Conservation (phyloP, 1,140 invertebrate species). For the Zaprionus lachaisei region DNA sequence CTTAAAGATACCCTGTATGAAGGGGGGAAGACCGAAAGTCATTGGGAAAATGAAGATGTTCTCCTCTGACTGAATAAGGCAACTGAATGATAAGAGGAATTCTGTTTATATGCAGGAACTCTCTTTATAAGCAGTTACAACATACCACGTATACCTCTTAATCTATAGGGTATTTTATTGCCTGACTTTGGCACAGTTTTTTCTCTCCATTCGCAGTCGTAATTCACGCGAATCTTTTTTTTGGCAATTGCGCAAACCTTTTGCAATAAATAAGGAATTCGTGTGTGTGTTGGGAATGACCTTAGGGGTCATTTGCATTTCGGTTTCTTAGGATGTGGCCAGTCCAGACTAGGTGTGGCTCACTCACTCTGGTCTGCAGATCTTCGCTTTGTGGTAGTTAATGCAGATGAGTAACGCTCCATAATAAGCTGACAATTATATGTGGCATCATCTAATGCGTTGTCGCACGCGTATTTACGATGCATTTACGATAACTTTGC, state of each 20-base stretch:
- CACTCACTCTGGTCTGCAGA: neutral
- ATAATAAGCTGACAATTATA: conserved; percentile 31
- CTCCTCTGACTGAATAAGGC: neutral
- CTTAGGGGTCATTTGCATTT: conserved; percentile 27
- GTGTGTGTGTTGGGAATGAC: conserved; percentile 14
- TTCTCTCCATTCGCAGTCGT: neutral
- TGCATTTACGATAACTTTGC: conserved; percentile 50
- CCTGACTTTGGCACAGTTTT: conserved; percentile 26
- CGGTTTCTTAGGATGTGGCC: conserved; percentile 8
- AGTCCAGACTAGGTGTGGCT: conserved; percentile 16
- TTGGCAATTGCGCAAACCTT: conserved; percentile 31
- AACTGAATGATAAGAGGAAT: no score
- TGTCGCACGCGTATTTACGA: conserved; percentile 36
- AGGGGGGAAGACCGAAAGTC: neutral
- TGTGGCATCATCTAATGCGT: conserved; percentile 40
- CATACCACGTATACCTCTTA: no score
- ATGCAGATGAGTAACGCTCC: conserved; percentile 33
- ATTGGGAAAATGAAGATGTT: neutral
- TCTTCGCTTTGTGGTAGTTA: neutral
- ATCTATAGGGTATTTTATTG: conserved; percentile 9
- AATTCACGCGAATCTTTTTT: conserved; percentile 31
- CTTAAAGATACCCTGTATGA: neutral
- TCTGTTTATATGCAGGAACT: no score
- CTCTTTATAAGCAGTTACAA: no score
- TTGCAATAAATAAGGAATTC: conserved; percentile 27